Conservation (phyloP, 92 coral and sea anemone species). For the Micromussa lordhowensis region DNA sequence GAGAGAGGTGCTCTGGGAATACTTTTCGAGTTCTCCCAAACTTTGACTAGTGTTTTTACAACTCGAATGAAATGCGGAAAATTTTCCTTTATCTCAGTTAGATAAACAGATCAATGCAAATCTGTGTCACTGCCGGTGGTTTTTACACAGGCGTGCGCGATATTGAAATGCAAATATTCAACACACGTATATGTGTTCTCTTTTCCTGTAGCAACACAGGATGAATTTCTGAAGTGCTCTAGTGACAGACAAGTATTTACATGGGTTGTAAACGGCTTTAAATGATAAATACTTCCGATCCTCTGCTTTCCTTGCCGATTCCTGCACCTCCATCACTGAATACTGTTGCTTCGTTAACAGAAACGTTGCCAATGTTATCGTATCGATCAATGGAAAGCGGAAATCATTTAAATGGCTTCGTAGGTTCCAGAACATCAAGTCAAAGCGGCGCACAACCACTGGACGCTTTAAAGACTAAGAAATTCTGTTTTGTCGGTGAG, state of each 20-base stretch:
- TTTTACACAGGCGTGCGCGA: not conserved
- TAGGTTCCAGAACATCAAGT: not conserved
- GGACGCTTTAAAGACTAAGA: not conserved
- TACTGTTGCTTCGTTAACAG: not conserved
- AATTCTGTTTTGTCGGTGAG: not conserved
- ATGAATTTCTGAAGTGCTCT: not conserved
- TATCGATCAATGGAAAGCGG: conserved; percentile 3
- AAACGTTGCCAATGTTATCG: not conserved
- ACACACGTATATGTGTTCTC: not conserved
- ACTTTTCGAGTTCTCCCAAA: too few species aligned
- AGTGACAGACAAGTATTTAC: not conserved
- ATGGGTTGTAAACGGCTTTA: not conserved
- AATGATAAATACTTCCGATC: not conserved
- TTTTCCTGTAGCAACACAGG: not conserved
- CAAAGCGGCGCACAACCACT: not conserved
- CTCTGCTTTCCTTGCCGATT: not conserved
- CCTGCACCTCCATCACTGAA: not conserved
- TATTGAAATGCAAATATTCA: not conserved
- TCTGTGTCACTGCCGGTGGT: not conserved
- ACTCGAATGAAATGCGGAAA: too few species aligned
- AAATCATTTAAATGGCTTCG: conserved; percentile 19
- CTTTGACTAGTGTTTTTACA: too few species aligned
- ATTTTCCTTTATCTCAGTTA: too few species aligned
- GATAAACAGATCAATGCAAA: not conserved
- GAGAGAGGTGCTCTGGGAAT: too few species aligned